These are phyloP conservation scores for Philypnodon macrostomus DNA, from an alignment of 2,797 vertebrate species.

Conservation along the genomic window DNA sequence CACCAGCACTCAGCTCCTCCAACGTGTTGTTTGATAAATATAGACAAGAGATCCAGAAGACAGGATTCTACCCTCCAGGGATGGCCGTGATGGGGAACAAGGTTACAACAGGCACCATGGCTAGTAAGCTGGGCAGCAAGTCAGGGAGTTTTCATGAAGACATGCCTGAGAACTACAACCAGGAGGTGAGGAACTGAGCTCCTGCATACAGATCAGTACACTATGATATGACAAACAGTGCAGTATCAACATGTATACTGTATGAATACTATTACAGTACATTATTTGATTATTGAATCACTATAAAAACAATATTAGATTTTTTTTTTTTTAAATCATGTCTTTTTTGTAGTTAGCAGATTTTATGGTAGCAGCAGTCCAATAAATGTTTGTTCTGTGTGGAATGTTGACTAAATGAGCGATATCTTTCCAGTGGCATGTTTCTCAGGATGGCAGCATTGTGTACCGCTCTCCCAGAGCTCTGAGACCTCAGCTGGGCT, in stretches of 20 bases:
- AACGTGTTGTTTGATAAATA: constrained; percentile 83
- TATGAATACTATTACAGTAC: too few species aligned
- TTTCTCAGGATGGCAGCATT: constrained; percentile 77
- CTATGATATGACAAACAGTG: too few species aligned
- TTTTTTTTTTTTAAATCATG: too few species aligned
- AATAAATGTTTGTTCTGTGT: background rate
- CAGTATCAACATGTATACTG: too few species aligned
- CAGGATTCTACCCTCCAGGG: constrained; percentile 77
- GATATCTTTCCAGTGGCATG: constrained; percentile 50
- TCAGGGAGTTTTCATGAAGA: constrained; percentile 80
- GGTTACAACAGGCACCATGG: constrained; percentile 68
- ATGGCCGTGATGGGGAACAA: constrained; percentile 78
- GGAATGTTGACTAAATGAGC: background rate
- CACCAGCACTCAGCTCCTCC: constrained; percentile 65
- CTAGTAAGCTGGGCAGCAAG: constrained; percentile 79
- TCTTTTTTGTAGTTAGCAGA: too few species aligned
- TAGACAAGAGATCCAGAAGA: constrained; percentile 86
- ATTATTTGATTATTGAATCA: too few species aligned
- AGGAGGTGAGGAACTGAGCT: constrained; percentile 68
- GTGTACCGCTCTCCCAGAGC: constrained; percentile 86
- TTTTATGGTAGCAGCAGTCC: too few species aligned
- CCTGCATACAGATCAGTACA: too few species aligned
- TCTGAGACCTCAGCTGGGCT: constrained; percentile 88
- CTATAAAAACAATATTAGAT: too few species aligned
- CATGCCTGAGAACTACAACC: constrained; percentile 74